Conservation (phyloP, 35 echinoderm and acorn worm genomes). For the Apostichopus japonicus region DNA sequence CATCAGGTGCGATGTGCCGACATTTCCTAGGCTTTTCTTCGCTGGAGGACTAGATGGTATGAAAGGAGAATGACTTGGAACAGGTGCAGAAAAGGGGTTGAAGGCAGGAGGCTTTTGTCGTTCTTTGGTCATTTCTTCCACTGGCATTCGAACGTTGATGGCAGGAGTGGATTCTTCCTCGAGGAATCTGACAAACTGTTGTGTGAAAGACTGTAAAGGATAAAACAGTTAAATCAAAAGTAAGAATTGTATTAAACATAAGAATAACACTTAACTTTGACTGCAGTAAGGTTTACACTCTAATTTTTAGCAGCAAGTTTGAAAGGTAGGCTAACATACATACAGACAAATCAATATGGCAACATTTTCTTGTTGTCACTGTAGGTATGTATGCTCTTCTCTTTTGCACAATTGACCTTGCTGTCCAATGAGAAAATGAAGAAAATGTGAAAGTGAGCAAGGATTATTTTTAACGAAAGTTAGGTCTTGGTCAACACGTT, state of each 20-base stretch:
- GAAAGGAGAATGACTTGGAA: slow-evolving; percentile 84
- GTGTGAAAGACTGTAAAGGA: slow-evolving; percentile 79
- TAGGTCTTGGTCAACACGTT: no score
- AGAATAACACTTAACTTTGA: not conserved
- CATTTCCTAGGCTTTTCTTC: slow-evolving; percentile 31
- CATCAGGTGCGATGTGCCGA: slow-evolving; percentile 35
- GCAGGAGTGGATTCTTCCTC: slow-evolving; percentile 81
- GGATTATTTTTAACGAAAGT: no score
- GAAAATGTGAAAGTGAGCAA: no score
- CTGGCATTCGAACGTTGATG: slow-evolving; percentile 70
- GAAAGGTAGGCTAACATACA: no score
- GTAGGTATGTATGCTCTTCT: no score
- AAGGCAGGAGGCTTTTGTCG: slow-evolving; percentile 67
- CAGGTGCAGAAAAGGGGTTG: slow-evolving; percentile 96
- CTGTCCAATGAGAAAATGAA: no score
- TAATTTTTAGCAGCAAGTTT: no score
- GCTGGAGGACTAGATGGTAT: slow-evolving; percentile 66
- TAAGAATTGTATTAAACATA: not conserved
- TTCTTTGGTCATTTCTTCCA: slow-evolving; percentile 91
- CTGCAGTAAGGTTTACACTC: no score
- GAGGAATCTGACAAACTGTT: slow-evolving; percentile 92
- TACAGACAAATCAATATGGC: no score
- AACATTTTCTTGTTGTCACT: no score
- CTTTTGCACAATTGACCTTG: no score
- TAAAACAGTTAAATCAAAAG: not conserved